Percentiles rank a stretch among this genome's conserved stretches.
phyloP scores from a whole-genome alignment of 1,140 invertebrate species.

The Pseudomyrmex pallidus region DNA sequence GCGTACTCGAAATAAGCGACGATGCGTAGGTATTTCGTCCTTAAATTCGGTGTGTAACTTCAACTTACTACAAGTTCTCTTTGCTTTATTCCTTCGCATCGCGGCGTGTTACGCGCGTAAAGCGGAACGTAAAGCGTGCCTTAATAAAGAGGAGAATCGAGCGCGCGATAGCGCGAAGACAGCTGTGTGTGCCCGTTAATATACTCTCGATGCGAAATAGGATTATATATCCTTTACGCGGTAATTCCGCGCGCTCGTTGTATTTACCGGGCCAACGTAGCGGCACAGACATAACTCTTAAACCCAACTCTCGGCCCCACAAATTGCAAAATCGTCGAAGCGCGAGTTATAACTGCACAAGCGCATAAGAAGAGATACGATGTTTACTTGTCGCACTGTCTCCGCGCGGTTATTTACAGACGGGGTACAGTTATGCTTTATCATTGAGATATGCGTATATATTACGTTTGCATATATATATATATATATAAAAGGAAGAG shows the following conservation, averaged over 20 bases:
- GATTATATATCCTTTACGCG: constrained; percentile 54
- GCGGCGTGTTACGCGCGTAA: constrained; percentile 7
- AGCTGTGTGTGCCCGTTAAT: constrained; percentile 38
- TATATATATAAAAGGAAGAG: background rate
- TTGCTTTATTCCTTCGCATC: background rate
- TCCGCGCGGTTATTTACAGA: constrained; percentile 36
- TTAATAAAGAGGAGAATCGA: constrained; percentile 54
- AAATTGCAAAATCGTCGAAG: constrained; percentile 36
- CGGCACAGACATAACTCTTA: constrained; percentile 51
- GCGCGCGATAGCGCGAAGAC: constrained; percentile 43
- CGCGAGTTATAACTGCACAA: constrained; percentile 53
- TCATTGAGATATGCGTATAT: constrained; percentile 2
- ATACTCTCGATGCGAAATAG: constrained; percentile 50
- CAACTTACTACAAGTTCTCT: background rate
- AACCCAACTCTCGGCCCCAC: constrained; percentile 21
- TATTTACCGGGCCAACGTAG: constrained; percentile 23
- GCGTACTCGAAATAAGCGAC: background rate
- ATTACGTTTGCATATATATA: background rate
- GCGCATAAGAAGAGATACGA: constrained; percentile 54
- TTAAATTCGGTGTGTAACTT: no score
- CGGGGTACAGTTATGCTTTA: constrained; percentile 25
- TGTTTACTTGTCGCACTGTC: constrained; percentile 33
- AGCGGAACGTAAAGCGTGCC: constrained; percentile 22
- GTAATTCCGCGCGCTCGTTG: constrained; percentile 19
- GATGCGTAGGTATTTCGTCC: no score